A percentile compares a stretch with the other conserved stretches of the same genome.
These are phyloP conservation scores for Psococerastis gibbosa DNA, from an alignment of 2,888 invertebrate species.

Conservation along the genomic window DNA sequence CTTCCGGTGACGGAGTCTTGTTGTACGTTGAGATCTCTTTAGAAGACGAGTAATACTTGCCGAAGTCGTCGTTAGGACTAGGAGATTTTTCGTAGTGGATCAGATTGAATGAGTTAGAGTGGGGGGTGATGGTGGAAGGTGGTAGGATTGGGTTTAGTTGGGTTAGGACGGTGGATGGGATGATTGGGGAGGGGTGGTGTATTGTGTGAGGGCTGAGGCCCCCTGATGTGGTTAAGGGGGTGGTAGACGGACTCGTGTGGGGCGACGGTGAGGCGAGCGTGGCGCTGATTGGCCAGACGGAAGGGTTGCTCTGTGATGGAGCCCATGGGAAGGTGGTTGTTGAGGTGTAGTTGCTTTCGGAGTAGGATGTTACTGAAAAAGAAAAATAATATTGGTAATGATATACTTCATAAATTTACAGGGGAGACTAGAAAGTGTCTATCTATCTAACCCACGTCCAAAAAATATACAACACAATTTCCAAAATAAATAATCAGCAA, in stretches of 20 bases:
- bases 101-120: slow-evolving; percentile 8
- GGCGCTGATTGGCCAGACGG: background rate
- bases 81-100: slow-evolving; percentile 9
- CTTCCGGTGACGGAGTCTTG: slow-evolving; percentile 5
- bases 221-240: slow-evolving; percentile 5
- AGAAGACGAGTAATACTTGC: background rate
- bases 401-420: background rate
- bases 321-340: background rate
- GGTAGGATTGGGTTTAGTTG: slow-evolving; percentile 3
- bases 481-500: too few species aligned
- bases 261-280: slow-evolving; percentile 2
- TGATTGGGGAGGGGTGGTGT: slow-evolving; percentile 7
- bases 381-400: background rate
- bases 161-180: slow-evolving; percentile 1
- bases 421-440: too few species aligned
- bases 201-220: slow-evolving; percentile 3
- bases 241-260: slow-evolving; percentile 11
- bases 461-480: too few species aligned
- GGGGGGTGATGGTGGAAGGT: slow-evolving; percentile 6
- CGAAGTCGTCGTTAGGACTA: background rate
- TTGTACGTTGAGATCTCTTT: background rate
- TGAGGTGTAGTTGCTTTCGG: slow-evolving; percentile 2
- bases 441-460: too few species aligned
- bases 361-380: background rate
- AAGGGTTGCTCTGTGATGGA: background rate